Percentiles rank a stretch among this genome's conserved stretches.
These are phyloP conservation scores for Trypoxylus dichotomus DNA, from an alignment of 1,140 invertebrate genomes.

Conservation along the genomic window DNA sequence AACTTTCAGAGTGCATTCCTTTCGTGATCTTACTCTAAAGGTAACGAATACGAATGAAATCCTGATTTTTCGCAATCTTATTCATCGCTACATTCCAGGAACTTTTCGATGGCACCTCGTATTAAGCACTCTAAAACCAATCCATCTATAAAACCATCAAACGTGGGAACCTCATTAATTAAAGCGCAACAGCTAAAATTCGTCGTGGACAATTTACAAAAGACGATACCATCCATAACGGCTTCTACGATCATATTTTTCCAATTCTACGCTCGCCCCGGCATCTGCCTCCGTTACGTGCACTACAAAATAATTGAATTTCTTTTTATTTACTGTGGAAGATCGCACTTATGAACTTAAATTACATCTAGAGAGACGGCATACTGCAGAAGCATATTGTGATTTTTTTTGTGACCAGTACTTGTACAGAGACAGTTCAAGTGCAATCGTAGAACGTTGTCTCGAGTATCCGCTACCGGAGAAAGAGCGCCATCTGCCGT, in stretches of 20 bases:
- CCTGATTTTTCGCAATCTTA: too few species aligned
- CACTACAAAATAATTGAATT: slow-evolving; percentile 15
- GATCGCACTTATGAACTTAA: slow-evolving; percentile 11
- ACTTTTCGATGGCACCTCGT: too few species aligned
- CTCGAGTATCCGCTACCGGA: not conserved
- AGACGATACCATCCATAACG: not conserved
- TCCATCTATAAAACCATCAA: too few species aligned
- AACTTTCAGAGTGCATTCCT: too few species aligned
- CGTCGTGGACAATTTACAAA: not conserved
- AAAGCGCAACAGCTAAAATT: not conserved
- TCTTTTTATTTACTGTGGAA: slow-evolving; percentile 7
- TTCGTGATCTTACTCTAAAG: too few species aligned
- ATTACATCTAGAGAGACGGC: not conserved
- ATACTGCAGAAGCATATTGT: not conserved
- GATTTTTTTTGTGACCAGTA: slow-evolving; percentile 3
- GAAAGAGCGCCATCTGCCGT: not conserved
- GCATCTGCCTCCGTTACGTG: not conserved
- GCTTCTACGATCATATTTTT: not conserved
- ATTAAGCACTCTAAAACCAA: too few species aligned
- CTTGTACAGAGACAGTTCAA: slow-evolving; percentile 7
- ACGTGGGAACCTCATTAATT: not conserved
- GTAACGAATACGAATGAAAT: too few species aligned
- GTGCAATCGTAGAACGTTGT: slow-evolving; percentile 8
- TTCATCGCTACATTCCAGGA: too few species aligned
- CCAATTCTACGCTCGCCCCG: not conserved